Percentiles rank a stretch among this genome's conserved stretches.
Conservation (phyloP, 2,888 invertebrate genomes). For the Agriotes lineatus region DNA sequence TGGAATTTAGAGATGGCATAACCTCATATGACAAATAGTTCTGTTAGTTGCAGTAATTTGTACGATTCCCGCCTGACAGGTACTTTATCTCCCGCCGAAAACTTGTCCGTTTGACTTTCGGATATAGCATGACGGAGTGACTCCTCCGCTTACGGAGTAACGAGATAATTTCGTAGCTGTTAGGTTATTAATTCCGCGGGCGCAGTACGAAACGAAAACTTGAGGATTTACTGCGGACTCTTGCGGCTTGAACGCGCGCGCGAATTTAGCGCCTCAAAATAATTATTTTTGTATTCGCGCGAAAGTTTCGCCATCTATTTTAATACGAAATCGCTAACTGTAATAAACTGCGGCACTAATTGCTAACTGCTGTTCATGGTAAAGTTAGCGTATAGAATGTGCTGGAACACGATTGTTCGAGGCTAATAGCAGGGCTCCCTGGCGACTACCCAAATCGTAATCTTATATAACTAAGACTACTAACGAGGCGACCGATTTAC, state of each 20-base stretch:
- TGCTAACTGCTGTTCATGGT: slow-evolving; percentile 38
- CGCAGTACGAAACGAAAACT: not conserved
- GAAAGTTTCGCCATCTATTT: slow-evolving; percentile 40
- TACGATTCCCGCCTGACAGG: slow-evolving; percentile 23
- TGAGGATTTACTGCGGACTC: not conserved
- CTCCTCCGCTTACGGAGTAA: not conserved
- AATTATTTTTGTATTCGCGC: slow-evolving; percentile 28
- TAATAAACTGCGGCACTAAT: slow-evolving; percentile 39
- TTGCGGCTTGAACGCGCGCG: not conserved
- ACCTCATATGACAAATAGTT: slow-evolving; percentile 33
- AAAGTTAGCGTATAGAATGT: slow-evolving; percentile 37
- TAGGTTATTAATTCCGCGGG: not conserved
- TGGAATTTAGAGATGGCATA: slow-evolving; percentile 32
- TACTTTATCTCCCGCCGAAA: slow-evolving; percentile 19
- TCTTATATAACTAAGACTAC: slow-evolving; percentile 32
- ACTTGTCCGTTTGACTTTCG: slow-evolving; percentile 21
- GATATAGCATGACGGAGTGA: slow-evolving; percentile 4
- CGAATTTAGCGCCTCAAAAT: slow-evolving; percentile 24
- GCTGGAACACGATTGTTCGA: slow-evolving; percentile 34
- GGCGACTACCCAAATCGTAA: slow-evolving; percentile 39
- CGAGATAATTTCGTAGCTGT: not conserved
- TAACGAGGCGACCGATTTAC: slow-evolving; percentile 30
- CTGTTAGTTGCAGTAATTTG: slow-evolving; percentile 29
- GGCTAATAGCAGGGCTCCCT: slow-evolving; percentile 34
- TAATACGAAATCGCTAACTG: slow-evolving; percentile 38